Base-by-base conservation (phyloP, 2,888 invertebrate genomes). In the Lasioglossum calceatum region DNA sequence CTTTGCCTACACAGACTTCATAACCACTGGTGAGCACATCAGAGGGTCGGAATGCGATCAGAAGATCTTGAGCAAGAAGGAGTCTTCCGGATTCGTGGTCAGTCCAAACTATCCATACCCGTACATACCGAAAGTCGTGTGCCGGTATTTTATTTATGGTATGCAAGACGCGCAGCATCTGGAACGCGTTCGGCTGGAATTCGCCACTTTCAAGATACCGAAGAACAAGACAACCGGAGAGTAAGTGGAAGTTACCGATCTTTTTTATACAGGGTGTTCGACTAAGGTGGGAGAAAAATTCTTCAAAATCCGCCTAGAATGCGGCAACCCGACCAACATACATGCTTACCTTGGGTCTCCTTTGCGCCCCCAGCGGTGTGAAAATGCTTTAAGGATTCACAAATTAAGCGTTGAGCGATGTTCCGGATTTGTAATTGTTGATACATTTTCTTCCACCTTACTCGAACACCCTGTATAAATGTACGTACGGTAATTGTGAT, bases 41-140 rank as follows among this genome's bases (percentile, higher is more conserved):
- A 97, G 98, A 95, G 99, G 99, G 95, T 98, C 99, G 92, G 99
- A 99, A 96, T 99, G 99, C 96, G 99, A 99, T 96, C 99, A 99
- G 96, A 98, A 99, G 96, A 99, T 99, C 94, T 97, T 99, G 93
- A 99, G 99, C 96, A 97, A 97, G 95, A 98, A 98, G 96, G 98
- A 98, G 95, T 98, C 98, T 85, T 97, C 97, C 93, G 99, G 99
- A 93, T 97, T 97, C 95, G 98, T 99, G 93, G 98, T 98, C 96
- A 99, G 99, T 95, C 99, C 99, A 93, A 99, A 99, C 96, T 99
- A 98, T 96, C 99, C 99, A 94, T 98, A 97, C 96, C 98, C 98
- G 90, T 99, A 99, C 96, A 98, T 99, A 96, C 98, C 98, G 93
- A 99, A 99, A 96, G 98, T 99, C 95, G 98, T 99, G 92, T 99